Percentiles rank a stretch among this genome's conserved stretches.
Evolutionary conservation across 2,113 vertebrate genomes (phyloP).

Genomic region (Lycocorax pyrrhopterus): DNA sequence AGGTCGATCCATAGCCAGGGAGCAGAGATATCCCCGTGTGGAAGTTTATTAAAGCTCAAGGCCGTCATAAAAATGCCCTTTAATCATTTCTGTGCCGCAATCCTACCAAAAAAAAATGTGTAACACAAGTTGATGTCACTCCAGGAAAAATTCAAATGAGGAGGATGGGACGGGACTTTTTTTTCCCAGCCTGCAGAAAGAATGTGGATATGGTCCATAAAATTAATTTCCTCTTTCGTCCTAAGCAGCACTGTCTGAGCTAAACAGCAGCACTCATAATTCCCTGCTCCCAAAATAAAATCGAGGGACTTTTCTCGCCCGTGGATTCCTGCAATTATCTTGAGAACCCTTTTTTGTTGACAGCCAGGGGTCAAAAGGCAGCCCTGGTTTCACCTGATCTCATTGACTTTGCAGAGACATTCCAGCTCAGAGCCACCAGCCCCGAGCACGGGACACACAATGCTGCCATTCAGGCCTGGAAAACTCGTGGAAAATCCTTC

Average conservation of each 20-base stretch:
- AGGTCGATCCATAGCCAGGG: not conserved
- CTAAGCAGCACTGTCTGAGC: not conserved
- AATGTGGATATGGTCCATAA: not conserved
- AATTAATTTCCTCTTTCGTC: conserved; percentile 54
- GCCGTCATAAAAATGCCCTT: not conserved
- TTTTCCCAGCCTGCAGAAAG: not conserved
- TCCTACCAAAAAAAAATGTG: not conserved
- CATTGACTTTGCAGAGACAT: not conserved
- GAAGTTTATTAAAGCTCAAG: not conserved
- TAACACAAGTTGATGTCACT: not conserved
- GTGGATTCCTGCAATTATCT: conserved; percentile 18
- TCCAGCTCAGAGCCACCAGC: not conserved
- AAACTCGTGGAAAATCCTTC: not conserved
- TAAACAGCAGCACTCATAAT: not conserved
- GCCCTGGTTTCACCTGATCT: conserved; percentile 10
- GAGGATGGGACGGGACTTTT: conserved; percentile 9
- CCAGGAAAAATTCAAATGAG: not conserved
- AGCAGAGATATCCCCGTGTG: accelerated
- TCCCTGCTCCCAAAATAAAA: not conserved
- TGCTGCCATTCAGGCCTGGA: not conserved
- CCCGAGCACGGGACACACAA: not conserved
- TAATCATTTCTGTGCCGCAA: not conserved
- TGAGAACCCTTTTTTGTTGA: not conserved
- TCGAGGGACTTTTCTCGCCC: not conserved
- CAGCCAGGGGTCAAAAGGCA: conserved; percentile 23